Conservation (phyloP, 2,113 vertebrate genomes). For the Condylura cristata region DNA sequence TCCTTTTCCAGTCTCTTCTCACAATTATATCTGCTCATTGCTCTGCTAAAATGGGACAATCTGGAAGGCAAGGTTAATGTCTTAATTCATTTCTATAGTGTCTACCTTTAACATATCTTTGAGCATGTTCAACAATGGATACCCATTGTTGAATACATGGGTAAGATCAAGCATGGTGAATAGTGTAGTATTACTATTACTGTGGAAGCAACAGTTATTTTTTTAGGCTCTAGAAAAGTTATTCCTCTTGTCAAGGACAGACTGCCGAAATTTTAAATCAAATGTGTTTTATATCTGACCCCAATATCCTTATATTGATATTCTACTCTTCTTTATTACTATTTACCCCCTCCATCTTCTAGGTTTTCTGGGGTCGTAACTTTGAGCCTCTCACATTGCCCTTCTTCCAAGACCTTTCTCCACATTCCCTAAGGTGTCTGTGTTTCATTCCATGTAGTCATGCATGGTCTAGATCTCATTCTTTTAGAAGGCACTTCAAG, state of each 20-base stretch:
- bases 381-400: neutral
- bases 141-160: neutral
- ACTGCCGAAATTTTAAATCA: neutral
- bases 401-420: neutral
- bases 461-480: neutral
- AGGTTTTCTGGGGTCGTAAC: neutral
- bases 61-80: neutral
- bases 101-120: neutral
- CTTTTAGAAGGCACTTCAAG: neutral
- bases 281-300: neutral
- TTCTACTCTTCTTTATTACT: neutral
- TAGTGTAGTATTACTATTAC: accelerated
- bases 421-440: neutral
- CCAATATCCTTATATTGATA: neutral
- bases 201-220: neutral
- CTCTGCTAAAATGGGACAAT: neutral
- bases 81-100: neutral
- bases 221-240: neutral
- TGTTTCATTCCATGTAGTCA: neutral
- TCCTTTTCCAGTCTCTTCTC: neutral
- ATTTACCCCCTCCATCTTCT: neutral
- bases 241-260: neutral
- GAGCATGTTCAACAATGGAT: neutral
- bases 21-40: neutral
- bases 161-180: neutral